Evolutionary conservation across 1,140 invertebrate species (phyloP), one percentile per base, ranked within the genome.

Genomic region (Sinella curviseta): DNA sequence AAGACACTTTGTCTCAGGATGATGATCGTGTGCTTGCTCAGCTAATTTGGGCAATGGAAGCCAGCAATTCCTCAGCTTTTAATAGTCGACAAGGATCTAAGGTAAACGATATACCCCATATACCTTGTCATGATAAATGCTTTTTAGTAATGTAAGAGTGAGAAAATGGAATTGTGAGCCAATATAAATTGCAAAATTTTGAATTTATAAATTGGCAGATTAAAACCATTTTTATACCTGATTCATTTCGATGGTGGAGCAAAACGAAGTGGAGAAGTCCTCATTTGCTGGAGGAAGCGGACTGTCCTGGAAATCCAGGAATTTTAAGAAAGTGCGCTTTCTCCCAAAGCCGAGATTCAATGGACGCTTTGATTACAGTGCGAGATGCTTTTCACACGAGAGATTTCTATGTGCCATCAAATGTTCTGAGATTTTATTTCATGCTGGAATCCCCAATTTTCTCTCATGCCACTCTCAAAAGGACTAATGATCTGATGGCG

Each of bases 241-340:
- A 78, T 67, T 28, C 35, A 14, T 78, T 78, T 30, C n/a, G 24
- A 3, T 78, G 77, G 77, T 78, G 77, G 77, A 35, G 55, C 73
- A 82, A 83, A 57, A 74, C 60, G 30, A 81, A 82, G n/a, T 84
- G 78, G 80, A 81, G 84, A 24, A 80, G 81, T 39, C 84, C 84
- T 82, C 81, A 76, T 34, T 74, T 31, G n/a, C 57, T 80, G 36
- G 28, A 54, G 33, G 39, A 33, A 30, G n/a, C 17, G 33, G 57
- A 34, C 28, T 39, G 35, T 55, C 20, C 30, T 14, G 70, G 17
- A n/a, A 65, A 48, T 35, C 76, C 74, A n/a, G 74, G 31, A 17
- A 65, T 54, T 1, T 33, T 67, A 16, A 34, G 0, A 24, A 67
- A 34, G 16, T 70, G 30, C 77, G 24, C 74, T 34, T 80, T 55